These are phyloP conservation scores for Thamnophis elegans DNA, from an alignment of 2,797 vertebrate genomes.

Conservation along the genomic window DNA sequence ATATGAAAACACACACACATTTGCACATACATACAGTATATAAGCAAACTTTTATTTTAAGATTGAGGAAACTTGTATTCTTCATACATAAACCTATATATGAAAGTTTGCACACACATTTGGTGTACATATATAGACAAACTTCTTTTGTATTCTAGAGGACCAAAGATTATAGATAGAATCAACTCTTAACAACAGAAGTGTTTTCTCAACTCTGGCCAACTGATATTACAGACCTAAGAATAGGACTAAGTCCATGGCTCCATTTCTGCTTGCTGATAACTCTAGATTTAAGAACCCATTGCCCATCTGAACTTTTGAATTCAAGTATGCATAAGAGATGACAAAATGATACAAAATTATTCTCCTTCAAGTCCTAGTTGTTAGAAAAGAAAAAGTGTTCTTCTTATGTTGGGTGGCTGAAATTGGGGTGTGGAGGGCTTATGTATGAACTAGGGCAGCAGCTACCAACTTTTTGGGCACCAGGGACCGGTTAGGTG, in stretches of 20 bases:
- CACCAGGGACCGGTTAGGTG: too few relatives aligned
- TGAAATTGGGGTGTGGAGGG: not conserved
- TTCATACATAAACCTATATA: not conserved
- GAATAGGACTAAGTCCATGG: not conserved
- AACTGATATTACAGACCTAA: not conserved
- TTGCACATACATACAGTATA: not conserved
- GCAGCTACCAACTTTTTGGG: too few relatives aligned
- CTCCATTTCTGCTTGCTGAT: not conserved
- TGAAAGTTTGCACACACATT: not conserved
- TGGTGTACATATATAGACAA: not conserved
- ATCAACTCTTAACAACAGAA: not conserved
- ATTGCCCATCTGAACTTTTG: not conserved
- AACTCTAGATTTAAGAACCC: not conserved
- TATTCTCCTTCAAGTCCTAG: not conserved
- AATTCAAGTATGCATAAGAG: not conserved
- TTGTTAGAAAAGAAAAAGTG: not conserved
- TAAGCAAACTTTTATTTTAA: not conserved
- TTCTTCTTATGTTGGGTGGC: not conserved
- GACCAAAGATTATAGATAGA: not conserved
- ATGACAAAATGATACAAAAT: not conserved
- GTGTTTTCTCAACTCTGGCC: not conserved
- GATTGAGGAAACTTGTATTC: not conserved
- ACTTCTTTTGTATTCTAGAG: not conserved
- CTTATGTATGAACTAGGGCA: not conserved
- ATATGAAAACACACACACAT: not conserved